Conservation (phyloP, 2,888 invertebrate genomes). For the Spatulosminthurus flaviceps region DNA sequence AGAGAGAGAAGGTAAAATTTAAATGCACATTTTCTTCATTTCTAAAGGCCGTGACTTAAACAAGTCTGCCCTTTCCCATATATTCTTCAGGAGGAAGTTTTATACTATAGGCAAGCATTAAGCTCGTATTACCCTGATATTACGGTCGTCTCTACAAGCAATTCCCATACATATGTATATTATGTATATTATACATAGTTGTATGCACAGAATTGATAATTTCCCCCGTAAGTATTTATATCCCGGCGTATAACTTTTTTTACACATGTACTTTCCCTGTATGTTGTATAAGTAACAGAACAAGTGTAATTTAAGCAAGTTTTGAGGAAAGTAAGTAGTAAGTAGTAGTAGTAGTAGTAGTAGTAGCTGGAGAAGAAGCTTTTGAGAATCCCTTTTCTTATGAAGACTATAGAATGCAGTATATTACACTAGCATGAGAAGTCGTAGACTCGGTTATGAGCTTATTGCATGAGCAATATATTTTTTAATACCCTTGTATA, state of each 20-base stretch:
- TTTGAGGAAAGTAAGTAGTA: background rate
- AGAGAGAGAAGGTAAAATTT: conserved; percentile 43
- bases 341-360: too few species aligned
- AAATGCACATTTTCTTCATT: conserved; percentile 26
- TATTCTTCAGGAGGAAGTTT: background rate
- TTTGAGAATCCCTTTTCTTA: background rate
- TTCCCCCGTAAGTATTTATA: too few species aligned
- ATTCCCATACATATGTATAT: too few species aligned
- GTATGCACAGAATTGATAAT: too few species aligned
- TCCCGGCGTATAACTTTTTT: background rate
- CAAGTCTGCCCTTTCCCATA: background rate
- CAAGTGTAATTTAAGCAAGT: conserved; percentile 24
- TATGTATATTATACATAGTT: too few species aligned
- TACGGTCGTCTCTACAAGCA: too few species aligned
- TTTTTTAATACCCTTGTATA: conserved; percentile 11
- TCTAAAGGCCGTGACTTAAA: conserved; percentile 13
- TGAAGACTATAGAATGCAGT: too few species aligned
- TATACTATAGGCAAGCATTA: background rate
- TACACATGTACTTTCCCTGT: background rate
- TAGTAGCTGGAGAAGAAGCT: background rate
- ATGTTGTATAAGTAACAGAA: background rate
- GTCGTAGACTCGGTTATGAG: background rate
- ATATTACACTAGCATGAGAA: too few species aligned
- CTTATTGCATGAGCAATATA: conserved; percentile 28
- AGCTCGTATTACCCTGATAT: too few species aligned